Conservation (phyloP, 1,140 invertebrate species). For the Plodia interpunctella region DNA sequence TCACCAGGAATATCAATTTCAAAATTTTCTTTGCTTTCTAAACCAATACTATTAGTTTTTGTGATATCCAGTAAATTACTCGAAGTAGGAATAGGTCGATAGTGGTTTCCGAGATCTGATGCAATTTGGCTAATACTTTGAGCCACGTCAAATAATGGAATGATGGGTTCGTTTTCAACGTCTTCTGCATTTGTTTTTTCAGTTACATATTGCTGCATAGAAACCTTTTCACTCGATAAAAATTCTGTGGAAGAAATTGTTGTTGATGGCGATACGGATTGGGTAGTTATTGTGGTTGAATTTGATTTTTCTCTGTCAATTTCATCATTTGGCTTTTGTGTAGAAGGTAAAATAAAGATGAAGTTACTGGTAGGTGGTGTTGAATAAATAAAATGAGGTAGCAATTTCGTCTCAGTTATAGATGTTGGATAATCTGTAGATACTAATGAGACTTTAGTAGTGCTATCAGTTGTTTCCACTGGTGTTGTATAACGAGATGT, state of each 20-base stretch:
- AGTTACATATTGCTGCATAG: conserved; percentile 14
- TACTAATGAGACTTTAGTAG: conserved; percentile 18
- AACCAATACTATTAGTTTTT: conserved; percentile 35
- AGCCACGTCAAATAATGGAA: conserved; percentile 63
- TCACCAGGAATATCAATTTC: conserved; percentile 62
- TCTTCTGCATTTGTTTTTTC: conserved; percentile 13
- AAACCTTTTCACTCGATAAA: conserved; percentile 21
- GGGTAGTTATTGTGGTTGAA: conserved; percentile 60
- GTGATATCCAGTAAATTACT: conserved; percentile 47
- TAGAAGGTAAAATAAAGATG: conserved; percentile 23
- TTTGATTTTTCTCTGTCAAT: conserved; percentile 44
- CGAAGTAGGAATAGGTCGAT: conserved; percentile 44
- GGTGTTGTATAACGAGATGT: conserved; percentile 24
- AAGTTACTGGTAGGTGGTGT: conserved; percentile 30
- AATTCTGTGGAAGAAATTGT: conserved; percentile 53
- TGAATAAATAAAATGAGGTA: conserved; percentile 22
- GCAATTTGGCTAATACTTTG: conserved; percentile 71
- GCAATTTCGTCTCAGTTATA: conserved; percentile 18
- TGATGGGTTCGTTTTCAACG: conserved; percentile 24
- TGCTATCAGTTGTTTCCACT: conserved; percentile 17
- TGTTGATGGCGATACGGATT: conserved; percentile 60
- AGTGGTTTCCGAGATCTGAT: conserved; percentile 57
- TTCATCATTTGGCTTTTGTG: conserved; percentile 27
- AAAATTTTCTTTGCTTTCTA: conserved; percentile 67
- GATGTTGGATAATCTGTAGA: conserved; percentile 25